A percentile compares a stretch with the other conserved stretches of the same genome.
Evolutionary conservation across 37 sponge, comb jelly and placozoan species (phyloP).

Genomic region (Hormiphora californensis): DNA sequence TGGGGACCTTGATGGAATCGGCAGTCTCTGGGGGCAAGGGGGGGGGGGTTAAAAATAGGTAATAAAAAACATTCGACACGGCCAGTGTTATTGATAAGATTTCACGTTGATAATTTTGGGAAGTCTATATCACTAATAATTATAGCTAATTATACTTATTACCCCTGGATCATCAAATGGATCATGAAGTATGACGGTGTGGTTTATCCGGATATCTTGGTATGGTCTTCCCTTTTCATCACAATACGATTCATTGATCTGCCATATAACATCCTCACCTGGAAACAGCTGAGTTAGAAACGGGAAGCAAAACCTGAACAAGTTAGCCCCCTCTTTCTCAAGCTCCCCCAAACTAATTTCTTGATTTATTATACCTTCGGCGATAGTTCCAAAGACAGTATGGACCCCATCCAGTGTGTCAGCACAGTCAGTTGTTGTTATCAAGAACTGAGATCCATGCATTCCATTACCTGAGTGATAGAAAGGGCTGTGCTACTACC

Average conservation of each 20-base stretch:
- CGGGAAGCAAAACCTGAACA: too few relatives aligned
- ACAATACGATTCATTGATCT: slow-evolving; percentile 78
- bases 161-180: slow-evolving; percentile 83
- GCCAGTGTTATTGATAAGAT: neutral
- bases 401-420: slow-evolving; percentile 79
- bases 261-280: slow-evolving; percentile 72
- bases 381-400: slow-evolving; percentile 91
- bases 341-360: too few relatives aligned
- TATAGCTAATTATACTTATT: neutral
- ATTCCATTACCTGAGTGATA: neutral
- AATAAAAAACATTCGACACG: neutral
- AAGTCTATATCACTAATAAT: neutral
- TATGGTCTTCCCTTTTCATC: slow-evolving; percentile 83
- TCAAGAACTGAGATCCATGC: slow-evolving; percentile 66
- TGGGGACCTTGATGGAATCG: neutral
- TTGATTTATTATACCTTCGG: slow-evolving; percentile 28
- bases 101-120: neutral
- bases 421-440: slow-evolving; percentile 71
- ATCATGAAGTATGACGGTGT: slow-evolving; percentile 92
- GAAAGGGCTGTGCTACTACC: neutral
- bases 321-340: too few relatives aligned
- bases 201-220: slow-evolving; percentile 87
- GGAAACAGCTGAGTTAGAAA: too few relatives aligned
- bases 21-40: neutral
- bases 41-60: neutral